Conservation (phyloP, 2,888 invertebrate species). For the Trachelus iudaicus region DNA sequence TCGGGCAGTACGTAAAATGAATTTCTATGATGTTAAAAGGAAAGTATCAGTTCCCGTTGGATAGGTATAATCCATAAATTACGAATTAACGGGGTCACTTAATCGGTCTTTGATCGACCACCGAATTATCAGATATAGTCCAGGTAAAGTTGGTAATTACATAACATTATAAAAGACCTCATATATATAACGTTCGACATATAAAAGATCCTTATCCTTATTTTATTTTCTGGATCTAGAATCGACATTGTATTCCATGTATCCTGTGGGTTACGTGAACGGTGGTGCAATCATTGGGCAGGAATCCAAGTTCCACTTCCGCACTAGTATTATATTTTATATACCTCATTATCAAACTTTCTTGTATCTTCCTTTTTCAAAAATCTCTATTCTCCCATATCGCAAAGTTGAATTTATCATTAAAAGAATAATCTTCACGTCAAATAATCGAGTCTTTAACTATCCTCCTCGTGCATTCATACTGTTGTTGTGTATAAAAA, state of each 20-base stretch:
- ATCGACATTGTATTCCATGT: not conserved
- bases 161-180: not conserved
- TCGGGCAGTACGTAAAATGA: not conserved
- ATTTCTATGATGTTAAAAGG: not conserved
- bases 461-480: not conserved
- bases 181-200: not conserved
- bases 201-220: not conserved
- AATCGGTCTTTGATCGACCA: not conserved
- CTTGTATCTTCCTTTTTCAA: not conserved
- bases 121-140: not conserved
- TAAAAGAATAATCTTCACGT: not conserved
- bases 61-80: not conserved
- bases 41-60: not conserved
- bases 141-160: not conserved
- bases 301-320: not conserved
- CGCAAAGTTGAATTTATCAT: not conserved
- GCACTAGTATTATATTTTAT: not conserved
- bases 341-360: not conserved
- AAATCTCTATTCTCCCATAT: not conserved
- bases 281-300: conserved; percentile 22
- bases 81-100: not conserved
- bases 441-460: not conserved
- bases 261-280: not conserved
- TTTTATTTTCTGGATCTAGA: not conserved
- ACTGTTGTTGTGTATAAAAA: not conserved